Conservation (phyloP, 2,888 invertebrate species). For the Spilosoma lubricipeda region DNA sequence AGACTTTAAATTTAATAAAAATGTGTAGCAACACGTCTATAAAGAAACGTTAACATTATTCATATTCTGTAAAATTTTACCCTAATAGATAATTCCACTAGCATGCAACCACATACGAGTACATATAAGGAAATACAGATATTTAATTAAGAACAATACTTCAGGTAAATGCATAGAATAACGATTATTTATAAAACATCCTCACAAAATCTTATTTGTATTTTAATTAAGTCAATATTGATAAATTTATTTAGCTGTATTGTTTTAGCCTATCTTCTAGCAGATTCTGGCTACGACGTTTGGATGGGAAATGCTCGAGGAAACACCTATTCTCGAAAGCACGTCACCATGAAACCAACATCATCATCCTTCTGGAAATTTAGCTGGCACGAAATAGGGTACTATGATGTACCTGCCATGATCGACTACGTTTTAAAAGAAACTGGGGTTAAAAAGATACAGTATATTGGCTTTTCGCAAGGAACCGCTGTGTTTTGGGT, state of each 20-base stretch:
- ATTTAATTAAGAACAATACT: neutral
- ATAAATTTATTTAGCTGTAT: neutral
- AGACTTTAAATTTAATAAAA: neutral
- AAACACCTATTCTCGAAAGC: conserved; percentile 90
- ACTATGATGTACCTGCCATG: conserved; percentile 91
- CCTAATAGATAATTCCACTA: neutral
- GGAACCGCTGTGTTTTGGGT: conserved; percentile 89
- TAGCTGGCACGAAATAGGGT: conserved; percentile 92
- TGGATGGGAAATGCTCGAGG: conserved; percentile 96
- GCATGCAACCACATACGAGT: neutral
- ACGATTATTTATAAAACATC: neutral
- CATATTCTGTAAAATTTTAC: neutral
- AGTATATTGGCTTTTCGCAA: conserved; percentile 91
- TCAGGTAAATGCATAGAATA: neutral
- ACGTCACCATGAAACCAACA: conserved; percentile 76
- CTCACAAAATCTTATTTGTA: neutral
- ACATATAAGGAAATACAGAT: neutral
- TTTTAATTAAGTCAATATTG: neutral
- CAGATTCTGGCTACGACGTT: conserved; percentile 90
- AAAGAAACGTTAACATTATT: neutral
- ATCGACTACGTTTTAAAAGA: conserved; percentile 88
- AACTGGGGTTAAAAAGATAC: conserved; percentile 86
- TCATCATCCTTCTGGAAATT: conserved; percentile 79
- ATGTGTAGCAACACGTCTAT: neutral
- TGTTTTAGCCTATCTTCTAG: conserved; percentile 88